A percentile compares a stretch with the other conserved stretches of the same genome.
phyloP scores from a whole-genome alignment of 2,888 invertebrate species.

The Panorpa germanica region DNA sequence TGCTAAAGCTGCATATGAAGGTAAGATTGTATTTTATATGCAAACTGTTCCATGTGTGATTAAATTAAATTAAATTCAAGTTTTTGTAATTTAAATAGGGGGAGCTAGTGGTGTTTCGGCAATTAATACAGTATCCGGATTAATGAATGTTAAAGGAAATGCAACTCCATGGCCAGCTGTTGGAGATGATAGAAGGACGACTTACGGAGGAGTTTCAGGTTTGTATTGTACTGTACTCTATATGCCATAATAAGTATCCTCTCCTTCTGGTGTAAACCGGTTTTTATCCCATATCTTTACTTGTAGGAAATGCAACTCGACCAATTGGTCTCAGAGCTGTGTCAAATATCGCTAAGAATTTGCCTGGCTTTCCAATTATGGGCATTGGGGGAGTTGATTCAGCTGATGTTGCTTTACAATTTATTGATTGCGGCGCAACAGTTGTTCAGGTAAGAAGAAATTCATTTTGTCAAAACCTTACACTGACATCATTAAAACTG shows the following conservation, averaged over 20 bases:
- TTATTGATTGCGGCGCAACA: conserved; percentile 81
- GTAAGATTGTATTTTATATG: conserved; percentile 22
- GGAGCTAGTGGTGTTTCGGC: conserved; percentile 91
- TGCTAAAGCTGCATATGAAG: conserved; percentile 77
- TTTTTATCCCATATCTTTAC: too few relatives aligned
- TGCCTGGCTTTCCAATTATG: conserved; percentile 82
- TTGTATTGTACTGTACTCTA: too few relatives aligned
- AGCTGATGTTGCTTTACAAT: conserved; percentile 89
- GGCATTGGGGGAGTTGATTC: conserved; percentile 97
- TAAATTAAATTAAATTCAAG: conserved; percentile 2
- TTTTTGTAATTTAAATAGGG: conserved; percentile 31
- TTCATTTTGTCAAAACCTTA: conserved; percentile 1
- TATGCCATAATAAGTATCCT: too few relatives aligned
- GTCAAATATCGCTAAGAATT: conserved; percentile 62
- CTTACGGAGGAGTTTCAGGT: conserved; percentile 88
- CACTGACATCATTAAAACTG: not conserved
- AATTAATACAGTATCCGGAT: conserved; percentile 90
- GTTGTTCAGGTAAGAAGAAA: conserved; percentile 56
- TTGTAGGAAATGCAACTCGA: conserved; percentile 87
- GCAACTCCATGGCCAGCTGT: conserved; percentile 86
- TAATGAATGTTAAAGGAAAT: conserved; percentile 72
- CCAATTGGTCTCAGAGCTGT: conserved; percentile 88
- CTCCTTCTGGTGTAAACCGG: too few relatives aligned
- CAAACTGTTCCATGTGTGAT: not conserved
- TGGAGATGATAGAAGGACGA: conserved; percentile 58